Conservation (phyloP, 2,797 vertebrate genomes). For the Lepidocolaptes lacrymiger region DNA sequence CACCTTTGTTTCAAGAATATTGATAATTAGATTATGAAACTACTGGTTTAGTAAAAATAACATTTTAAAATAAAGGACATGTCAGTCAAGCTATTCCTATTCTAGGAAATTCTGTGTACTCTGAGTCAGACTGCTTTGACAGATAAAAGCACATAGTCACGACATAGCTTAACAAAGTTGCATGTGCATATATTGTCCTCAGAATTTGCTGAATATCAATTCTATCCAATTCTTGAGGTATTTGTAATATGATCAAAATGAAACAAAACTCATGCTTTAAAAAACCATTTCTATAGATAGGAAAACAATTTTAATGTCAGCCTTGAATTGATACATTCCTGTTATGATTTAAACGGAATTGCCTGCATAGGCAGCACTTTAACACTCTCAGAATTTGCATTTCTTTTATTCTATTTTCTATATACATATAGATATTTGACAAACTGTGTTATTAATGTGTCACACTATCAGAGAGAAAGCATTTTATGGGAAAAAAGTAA, state of each 20-base stretch:
- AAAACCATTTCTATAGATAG: background rate
- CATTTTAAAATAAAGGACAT: slow-evolving; percentile 23
- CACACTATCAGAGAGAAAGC: background rate
- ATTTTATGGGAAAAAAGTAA: slow-evolving; percentile 3
- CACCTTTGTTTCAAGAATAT: slow-evolving; percentile 30
- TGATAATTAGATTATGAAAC: slow-evolving; percentile 20
- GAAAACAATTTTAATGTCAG: background rate
- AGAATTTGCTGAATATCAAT: background rate
- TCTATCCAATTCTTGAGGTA: background rate
- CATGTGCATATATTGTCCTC: background rate
- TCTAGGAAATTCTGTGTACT: slow-evolving; percentile 32
- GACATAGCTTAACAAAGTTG: background rate
- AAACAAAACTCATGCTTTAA: background rate
- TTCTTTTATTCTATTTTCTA: background rate
- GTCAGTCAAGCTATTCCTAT: slow-evolving; percentile 46
- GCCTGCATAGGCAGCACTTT: background rate
- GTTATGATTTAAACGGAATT: background rate
- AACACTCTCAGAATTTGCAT: background rate
- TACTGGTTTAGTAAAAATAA: slow-evolving; percentile 39
- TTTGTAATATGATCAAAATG: background rate
- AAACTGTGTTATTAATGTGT: background rate
- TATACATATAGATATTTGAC: background rate
- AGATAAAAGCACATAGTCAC: slow-evolving; percentile 12
- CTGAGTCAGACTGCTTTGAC: slow-evolving; percentile 50
- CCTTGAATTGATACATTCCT: background rate